Evolutionary conservation across 2,888 invertebrate species (phyloP).

Genomic region (Nyleta sp.): DNA sequence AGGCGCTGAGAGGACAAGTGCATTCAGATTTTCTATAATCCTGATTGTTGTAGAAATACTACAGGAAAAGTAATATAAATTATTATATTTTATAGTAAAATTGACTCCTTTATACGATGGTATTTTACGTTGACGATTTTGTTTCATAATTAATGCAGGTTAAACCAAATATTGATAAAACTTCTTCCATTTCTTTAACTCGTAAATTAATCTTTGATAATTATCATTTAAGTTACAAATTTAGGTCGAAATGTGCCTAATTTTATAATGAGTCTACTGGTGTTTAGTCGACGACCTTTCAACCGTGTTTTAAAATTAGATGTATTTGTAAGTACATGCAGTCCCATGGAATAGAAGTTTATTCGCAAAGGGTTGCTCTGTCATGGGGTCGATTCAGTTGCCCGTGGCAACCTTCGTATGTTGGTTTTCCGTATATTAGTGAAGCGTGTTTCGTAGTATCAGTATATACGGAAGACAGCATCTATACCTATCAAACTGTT

Average conservation of each 20-base stretch:
- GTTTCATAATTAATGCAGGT: too few species aligned
- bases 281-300: background rate
- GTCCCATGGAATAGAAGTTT: constrained; percentile 40
- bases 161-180: too few species aligned
- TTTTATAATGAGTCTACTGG: background rate
- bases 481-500: constrained; percentile 3
- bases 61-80: too few species aligned
- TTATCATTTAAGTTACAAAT: too few species aligned
- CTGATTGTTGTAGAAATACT: too few species aligned
- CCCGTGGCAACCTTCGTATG: constrained; percentile 59
- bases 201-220: too few species aligned
- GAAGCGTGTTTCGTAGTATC: constrained; percentile 32
- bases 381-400: constrained; percentile 61
- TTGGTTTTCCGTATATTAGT: constrained; percentile 47
- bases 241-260: too few species aligned
- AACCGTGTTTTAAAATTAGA: background rate
- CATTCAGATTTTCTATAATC: background rate
- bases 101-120: too few species aligned
- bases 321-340: constrained; percentile 16
- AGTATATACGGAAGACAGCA: constrained; percentile 16
- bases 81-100: too few species aligned
- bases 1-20: too few species aligned
- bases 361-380: constrained; percentile 50
- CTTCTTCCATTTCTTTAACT: too few species aligned
- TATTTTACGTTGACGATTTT: too few species aligned